These are phyloP conservation scores for Toxonevra muliebris DNA, from an alignment of 2,888 invertebrate genomes.

Conservation along the genomic window DNA sequence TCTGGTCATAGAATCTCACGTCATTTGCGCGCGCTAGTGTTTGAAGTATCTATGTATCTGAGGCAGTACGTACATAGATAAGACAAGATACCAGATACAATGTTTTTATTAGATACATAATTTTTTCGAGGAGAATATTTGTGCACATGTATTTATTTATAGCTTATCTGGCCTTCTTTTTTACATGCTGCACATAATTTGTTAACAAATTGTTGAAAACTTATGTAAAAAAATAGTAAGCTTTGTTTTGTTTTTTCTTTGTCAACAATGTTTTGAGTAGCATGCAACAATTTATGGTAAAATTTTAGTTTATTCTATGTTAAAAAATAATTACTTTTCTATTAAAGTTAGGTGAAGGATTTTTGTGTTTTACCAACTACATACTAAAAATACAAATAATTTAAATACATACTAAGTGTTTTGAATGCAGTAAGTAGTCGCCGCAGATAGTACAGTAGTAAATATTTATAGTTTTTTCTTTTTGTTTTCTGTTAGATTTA, in stretches of 20 bases:
- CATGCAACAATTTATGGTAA: neutral
- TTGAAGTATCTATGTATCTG: neutral
- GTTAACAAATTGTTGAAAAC: constrained; percentile 24
- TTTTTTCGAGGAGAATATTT: neutral
- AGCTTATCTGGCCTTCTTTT: neutral
- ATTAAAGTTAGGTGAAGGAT: too few species aligned
- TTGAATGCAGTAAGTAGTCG: too few species aligned
- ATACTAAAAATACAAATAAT: too few species aligned
- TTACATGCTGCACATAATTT: constrained; percentile 22
- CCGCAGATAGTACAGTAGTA: too few species aligned
- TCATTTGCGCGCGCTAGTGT: neutral
- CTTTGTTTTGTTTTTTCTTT: neutral
- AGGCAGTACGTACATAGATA: neutral
- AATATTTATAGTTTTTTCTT: too few species aligned
- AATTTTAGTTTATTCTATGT: too few species aligned
- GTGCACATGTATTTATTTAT: neutral
- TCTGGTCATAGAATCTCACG: neutral
- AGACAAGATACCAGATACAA: neutral
- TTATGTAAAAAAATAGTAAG: too few species aligned
- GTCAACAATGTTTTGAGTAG: neutral
- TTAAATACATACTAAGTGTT: too few species aligned
- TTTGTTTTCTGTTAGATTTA: too few species aligned
- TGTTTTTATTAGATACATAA: neutral
- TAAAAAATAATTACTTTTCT: too few species aligned
- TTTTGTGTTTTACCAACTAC: too few species aligned